A percentile compares a stretch with the other conserved stretches of the same genome.
phyloP scores from a whole-genome alignment of 2,797 vertebrate genomes.

The Thunnus albacares region DNA sequence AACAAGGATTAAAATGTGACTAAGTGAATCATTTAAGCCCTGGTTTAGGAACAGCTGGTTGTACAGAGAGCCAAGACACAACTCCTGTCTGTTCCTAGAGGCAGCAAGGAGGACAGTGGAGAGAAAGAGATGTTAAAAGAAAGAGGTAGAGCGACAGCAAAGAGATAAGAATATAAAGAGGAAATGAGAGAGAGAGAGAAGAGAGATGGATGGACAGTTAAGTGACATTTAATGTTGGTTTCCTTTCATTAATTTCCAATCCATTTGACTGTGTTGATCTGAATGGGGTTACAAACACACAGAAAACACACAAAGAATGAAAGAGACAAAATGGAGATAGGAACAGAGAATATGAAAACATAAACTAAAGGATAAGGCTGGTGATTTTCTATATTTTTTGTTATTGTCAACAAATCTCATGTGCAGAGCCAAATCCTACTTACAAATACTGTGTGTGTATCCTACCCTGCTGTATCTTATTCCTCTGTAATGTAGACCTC shows the following conservation, averaged over 20 bases:
- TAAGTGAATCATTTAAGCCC: conserved; percentile 74
- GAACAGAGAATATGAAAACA: too few relatives aligned
- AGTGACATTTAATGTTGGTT: neutral
- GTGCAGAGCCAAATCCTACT: neutral
- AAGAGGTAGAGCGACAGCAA: conserved; percentile 9
- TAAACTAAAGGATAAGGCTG: too few relatives aligned
- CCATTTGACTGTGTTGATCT: too few relatives aligned
- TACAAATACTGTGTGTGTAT: neutral
- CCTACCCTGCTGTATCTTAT: neutral
- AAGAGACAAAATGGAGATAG: neutral
- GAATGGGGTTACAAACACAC: too few relatives aligned
- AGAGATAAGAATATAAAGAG: conserved; percentile 25
- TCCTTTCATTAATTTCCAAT: neutral
- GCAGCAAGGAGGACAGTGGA: conserved; percentile 39
- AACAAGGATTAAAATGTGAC: conserved; percentile 64
- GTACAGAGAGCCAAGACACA: conserved; percentile 45
- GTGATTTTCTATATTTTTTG: neutral
- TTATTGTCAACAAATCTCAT: too few relatives aligned
- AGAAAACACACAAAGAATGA: neutral
- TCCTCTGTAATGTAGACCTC: neutral
- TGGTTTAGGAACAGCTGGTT: conserved; percentile 63
- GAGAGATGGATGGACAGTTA: neutral
- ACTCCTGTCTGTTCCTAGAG: conserved; percentile 55
- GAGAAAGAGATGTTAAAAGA: conserved; percentile 37
- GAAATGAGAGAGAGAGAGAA: neutral